phyloP scores from a whole-genome alignment of 2,113 vertebrate genomes.

The Proterorhinus semilunaris region DNA sequence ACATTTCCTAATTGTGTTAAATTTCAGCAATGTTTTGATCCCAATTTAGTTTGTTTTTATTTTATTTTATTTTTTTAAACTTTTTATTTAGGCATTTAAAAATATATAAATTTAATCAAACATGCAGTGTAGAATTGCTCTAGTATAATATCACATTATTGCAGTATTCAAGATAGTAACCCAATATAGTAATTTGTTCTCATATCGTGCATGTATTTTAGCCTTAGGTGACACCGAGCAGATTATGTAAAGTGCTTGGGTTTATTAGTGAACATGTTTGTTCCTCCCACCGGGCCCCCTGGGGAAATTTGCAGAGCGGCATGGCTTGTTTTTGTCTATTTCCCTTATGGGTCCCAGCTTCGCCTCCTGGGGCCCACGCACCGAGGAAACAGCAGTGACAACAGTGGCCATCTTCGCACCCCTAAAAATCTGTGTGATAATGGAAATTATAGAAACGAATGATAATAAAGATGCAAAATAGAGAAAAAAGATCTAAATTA shows the following conservation, averaged over 20 bases:
- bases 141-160: no score
- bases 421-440: constrained; percentile 9
- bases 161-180: no score
- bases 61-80: no score
- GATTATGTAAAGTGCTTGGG: constrained; percentile 17
- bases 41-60: no score
- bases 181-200: no score
- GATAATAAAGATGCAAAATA: neutral
- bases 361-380: constrained; percentile 53
- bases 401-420: constrained; percentile 44
- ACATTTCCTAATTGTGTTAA: no score
- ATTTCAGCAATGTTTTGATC: no score
- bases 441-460: neutral
- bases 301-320: constrained; percentile 43
- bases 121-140: no score
- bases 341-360: constrained; percentile 44
- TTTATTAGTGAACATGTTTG: constrained; percentile 68
- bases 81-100: no score
- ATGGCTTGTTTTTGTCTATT: constrained; percentile 66
- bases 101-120: no score
- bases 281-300: constrained; percentile 47
- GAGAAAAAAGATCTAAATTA: neutral
- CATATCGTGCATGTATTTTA: neutral
- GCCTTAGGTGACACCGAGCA: neutral
- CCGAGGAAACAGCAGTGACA: constrained; percentile 68